Evolutionary conservation across 2,113 vertebrate species (phyloP).

Genomic region (Chaetorhynchus papuensis): DNA sequence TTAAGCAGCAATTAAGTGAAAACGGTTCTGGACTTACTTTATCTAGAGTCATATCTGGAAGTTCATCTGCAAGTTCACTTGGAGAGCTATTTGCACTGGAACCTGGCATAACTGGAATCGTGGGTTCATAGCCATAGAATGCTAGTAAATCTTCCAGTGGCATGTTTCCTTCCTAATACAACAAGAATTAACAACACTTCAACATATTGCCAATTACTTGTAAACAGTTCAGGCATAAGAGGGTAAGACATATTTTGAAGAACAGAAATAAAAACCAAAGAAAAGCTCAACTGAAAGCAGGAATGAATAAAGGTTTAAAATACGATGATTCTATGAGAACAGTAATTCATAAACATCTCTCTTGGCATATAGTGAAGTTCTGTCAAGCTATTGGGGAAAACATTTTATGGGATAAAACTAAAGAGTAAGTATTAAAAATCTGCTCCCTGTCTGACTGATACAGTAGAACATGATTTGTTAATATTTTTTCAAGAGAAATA

Average conservation of each 20-base stretch:
- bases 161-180: slow-evolving; percentile 91
- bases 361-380: neutral
- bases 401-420: neutral
- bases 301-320: neutral
- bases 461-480: neutral
- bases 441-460: neutral
- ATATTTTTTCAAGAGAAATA: neutral
- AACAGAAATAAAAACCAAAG: neutral
- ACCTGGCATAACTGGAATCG: slow-evolving; percentile 77
- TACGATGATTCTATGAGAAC: neutral
- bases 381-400: neutral
- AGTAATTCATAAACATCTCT: neutral
- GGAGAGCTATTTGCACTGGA: slow-evolving; percentile 93
- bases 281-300: neutral
- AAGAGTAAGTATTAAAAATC: neutral
- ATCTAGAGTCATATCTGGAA: slow-evolving; percentile 98
- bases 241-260: neutral
- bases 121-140: slow-evolving; percentile 92
- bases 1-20: neutral
- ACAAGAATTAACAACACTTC: neutral
- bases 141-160: slow-evolving; percentile 92
- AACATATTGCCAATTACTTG: neutral
- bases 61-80: slow-evolving; percentile 92
- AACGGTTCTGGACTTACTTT: slow-evolving; percentile 76
- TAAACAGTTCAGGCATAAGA: neutral